phyloP scores from a whole-genome alignment of 2,888 invertebrate genomes.

The Micoletzkya japonica region DNA sequence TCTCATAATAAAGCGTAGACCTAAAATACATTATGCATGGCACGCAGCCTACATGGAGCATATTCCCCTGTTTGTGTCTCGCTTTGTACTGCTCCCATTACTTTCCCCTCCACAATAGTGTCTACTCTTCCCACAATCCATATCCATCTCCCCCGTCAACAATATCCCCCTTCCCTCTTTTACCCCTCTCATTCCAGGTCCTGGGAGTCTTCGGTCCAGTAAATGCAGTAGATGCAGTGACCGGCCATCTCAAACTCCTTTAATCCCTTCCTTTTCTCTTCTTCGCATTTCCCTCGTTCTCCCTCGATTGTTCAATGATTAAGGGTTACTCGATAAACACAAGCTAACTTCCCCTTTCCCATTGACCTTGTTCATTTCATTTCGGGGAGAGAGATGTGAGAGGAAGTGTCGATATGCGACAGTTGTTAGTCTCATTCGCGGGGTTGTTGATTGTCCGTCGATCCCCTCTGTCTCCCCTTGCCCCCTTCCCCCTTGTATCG shows the following conservation, averaged over 20 bases:
- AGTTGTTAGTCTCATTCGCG: conserved; percentile 1
- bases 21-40: background rate
- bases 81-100: too few species aligned
- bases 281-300: conserved; percentile 1
- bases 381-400: background rate
- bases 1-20: too few species aligned
- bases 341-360: background rate
- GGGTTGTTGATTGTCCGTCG: background rate
- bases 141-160: too few species aligned
- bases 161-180: too few species aligned
- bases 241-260: conserved; percentile 66
- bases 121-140: background rate
- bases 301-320: background rate
- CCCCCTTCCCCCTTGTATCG: background rate
- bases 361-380: background rate
- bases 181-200: conserved; percentile 16
- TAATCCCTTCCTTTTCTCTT: conserved; percentile 29
- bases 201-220: conserved; percentile 66
- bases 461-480: background rate
- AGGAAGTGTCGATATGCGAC: background rate
- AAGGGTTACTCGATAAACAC: too few species aligned
- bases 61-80: background rate
- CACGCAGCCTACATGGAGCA: background rate
- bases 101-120: background rate
- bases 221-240: conserved; percentile 65